A percentile compares a stretch with the other conserved stretches of the same genome.
Evolutionary conservation across 2,888 invertebrate genomes (phyloP).

Genomic region (Eucriotettix oculatus): DNA sequence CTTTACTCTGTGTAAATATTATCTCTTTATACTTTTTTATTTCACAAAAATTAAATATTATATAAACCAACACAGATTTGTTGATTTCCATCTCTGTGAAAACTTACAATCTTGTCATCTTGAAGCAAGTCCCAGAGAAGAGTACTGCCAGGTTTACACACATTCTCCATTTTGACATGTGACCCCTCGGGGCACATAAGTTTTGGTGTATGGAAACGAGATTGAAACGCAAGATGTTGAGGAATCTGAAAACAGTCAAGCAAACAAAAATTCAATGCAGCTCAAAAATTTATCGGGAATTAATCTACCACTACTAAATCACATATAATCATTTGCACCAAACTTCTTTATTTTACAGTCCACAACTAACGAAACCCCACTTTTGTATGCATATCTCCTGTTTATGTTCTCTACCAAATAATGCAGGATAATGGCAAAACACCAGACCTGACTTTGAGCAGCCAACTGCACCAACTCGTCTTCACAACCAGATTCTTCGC

Average conservation of each 20-base stretch:
- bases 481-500: conserved; percentile 75
- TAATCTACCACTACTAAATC: not conserved
- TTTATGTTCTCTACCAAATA: too few relatives aligned
- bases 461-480: conserved; percentile 59
- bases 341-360: too few relatives aligned
- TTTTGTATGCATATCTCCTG: too few relatives aligned
- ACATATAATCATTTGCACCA: too few relatives aligned
- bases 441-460: conserved; percentile 34
- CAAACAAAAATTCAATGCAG: conserved; percentile 14
- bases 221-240: conserved; percentile 19
- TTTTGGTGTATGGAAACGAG: conserved; percentile 14
- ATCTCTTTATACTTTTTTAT: too few relatives aligned
- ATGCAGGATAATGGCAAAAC: too few relatives aligned
- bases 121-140: conserved; percentile 87
- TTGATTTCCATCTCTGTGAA: not conserved
- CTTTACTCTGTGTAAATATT: too few relatives aligned
- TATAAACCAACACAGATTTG: too few relatives aligned
- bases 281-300: not conserved
- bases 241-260: conserved; percentile 20
- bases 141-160: conserved; percentile 83
- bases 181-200: conserved; percentile 11
- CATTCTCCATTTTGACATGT: conserved; percentile 48
- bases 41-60: too few relatives aligned
- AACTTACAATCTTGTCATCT: conserved; percentile 70
- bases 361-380: too few relatives aligned